These are phyloP conservation scores for Colletes gigas DNA, from an alignment of 1,140 invertebrate species.

Conservation along the genomic window DNA sequence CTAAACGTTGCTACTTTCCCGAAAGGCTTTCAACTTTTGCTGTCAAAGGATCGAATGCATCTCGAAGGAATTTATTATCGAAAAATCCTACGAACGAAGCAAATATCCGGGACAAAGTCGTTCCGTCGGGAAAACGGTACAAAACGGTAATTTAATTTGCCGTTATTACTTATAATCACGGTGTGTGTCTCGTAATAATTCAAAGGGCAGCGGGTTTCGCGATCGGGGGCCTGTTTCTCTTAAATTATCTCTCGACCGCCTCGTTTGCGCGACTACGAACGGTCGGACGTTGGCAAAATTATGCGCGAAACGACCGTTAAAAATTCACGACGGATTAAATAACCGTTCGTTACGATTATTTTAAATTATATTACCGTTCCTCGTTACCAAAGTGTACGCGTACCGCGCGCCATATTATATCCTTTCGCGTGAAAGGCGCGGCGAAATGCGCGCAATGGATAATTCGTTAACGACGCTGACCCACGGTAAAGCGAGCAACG, in stretches of 20 bases:
- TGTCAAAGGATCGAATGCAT: too few species aligned
- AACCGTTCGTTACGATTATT: slow-evolving; percentile 21
- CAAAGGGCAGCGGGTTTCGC: background rate
- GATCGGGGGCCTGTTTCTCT: background rate
- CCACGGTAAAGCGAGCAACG: background rate
- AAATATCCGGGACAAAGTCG: background rate
- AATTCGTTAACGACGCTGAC: slow-evolving; percentile 7
- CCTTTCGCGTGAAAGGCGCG: background rate
- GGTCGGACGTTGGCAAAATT: background rate
- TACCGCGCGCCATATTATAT: background rate
- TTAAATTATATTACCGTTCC: background rate
- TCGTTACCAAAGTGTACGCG: background rate
- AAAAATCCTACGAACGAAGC: background rate
- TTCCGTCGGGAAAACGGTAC: background rate
- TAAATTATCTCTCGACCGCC: background rate
- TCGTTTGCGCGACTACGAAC: background rate
- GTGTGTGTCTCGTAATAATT: background rate
- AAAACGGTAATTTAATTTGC: slow-evolving; percentile 12
- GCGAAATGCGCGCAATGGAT: background rate
- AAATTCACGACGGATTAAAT: slow-evolving; percentile 13
- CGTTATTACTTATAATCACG: slow-evolving; percentile 19
- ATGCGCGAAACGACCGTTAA: background rate
- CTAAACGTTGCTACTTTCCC: too few species aligned
- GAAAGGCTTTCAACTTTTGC: too few species aligned
- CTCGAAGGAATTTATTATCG: too few species aligned